phyloP scores from a whole-genome alignment of 2,113 vertebrate species.

The Pampusana beccarii region DNA sequence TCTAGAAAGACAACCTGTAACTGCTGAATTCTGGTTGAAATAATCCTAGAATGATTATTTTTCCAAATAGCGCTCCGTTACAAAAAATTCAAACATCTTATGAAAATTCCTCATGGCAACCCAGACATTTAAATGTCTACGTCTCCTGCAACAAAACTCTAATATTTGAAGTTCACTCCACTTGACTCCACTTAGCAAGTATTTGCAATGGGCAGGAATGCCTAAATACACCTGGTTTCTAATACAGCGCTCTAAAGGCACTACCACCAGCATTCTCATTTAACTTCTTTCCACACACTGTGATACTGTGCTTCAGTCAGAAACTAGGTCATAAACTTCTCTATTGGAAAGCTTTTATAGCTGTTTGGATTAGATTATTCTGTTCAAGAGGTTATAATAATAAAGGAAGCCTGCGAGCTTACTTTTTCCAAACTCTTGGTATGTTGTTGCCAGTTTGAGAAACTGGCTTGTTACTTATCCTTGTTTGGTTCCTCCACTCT shows the following conservation, averaged over 20 bases:
- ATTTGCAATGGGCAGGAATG: neutral
- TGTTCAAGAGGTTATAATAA: conserved; percentile 70
- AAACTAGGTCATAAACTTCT: conserved; percentile 66
- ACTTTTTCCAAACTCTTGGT: conserved; percentile 32
- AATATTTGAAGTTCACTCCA: neutral
- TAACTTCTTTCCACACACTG: neutral
- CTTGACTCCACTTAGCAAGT: conserved; percentile 19
- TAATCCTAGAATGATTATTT: neutral
- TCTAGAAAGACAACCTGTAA: neutral
- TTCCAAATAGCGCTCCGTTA: neutral
- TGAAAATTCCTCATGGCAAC: neutral
- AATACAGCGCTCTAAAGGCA: neutral
- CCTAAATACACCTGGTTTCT: neutral
- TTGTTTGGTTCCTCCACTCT: neutral
- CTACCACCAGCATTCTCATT: neutral
- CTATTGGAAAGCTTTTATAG: conserved; percentile 43
- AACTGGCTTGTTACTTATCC: neutral
- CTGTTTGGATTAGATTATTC: conserved; percentile 22
- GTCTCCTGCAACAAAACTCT: rapidly evolving
- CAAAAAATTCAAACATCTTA: neutral
- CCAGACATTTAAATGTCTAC: neutral
- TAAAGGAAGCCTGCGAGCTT: conserved; percentile 8
- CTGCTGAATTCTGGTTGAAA: neutral
- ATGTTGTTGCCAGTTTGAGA: neutral
- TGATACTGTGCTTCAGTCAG: conserved; percentile 23